A percentile compares a stretch with the other conserved stretches of the same genome.
These are phyloP conservation scores for Batillaria attramentaria DNA, from an alignment of 1,140 invertebrate genomes.

Conservation along the genomic window DNA sequence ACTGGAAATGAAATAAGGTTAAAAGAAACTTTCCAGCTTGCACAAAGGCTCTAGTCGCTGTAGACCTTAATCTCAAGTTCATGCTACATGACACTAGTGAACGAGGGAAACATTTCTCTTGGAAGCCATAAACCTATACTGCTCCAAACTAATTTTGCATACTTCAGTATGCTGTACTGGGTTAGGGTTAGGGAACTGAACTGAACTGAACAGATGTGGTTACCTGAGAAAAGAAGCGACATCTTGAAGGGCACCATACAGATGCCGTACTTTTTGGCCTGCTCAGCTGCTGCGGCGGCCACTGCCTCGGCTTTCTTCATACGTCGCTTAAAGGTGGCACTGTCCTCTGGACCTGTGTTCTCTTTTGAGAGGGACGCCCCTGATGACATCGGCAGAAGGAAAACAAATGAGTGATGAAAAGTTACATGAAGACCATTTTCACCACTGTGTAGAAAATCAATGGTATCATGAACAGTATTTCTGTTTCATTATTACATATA, in stretches of 20 bases:
- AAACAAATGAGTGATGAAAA: neutral
- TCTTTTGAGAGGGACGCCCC: neutral
- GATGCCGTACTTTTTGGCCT: constrained; percentile 63
- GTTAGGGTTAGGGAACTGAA: too few species aligned
- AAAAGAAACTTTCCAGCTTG: too few species aligned
- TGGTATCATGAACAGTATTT: too few species aligned
- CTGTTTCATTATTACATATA: too few species aligned
- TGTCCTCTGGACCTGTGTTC: constrained; percentile 15
- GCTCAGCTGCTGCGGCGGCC: constrained; percentile 54
- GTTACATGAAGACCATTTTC: neutral
- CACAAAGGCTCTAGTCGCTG: too few species aligned
- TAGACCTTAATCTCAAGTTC: too few species aligned
- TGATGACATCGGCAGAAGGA: neutral
- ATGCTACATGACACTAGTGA: neutral
- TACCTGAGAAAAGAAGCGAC: constrained; percentile 64
- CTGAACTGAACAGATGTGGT: too few species aligned
- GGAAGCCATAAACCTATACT: too few species aligned
- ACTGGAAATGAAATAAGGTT: too few species aligned
- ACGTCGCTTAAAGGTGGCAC: constrained; percentile 27
- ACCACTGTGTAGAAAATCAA: too few species aligned
- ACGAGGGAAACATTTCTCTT: neutral
- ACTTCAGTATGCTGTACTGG: too few species aligned
- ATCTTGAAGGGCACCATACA: constrained; percentile 63
- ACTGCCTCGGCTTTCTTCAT: constrained; percentile 54
- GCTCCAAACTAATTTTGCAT: too few species aligned